Evolutionary conservation across 2,113 vertebrate species (phyloP).

Genomic region (Dendropsophus ebraccatus): DNA sequence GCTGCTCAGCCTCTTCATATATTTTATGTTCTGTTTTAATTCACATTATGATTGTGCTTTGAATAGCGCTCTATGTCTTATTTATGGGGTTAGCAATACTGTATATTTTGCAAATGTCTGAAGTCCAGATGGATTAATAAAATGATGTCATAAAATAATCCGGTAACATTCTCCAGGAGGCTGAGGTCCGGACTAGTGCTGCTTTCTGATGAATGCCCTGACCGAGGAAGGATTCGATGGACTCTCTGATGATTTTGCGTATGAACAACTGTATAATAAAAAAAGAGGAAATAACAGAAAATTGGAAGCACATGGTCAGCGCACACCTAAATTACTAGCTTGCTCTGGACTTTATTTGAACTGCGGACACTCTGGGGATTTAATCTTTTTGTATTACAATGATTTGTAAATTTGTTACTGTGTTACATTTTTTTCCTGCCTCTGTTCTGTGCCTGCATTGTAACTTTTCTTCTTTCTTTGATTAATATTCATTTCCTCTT

Average conservation of each 20-base stretch:
- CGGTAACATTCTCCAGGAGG: constrained; percentile 33
- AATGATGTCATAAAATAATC: constrained; percentile 22
- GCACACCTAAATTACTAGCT: constrained; percentile 14
- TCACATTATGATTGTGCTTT: constrained; percentile 25
- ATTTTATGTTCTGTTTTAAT: constrained; percentile 18
- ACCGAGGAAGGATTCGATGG: not conserved
- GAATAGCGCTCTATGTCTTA: not conserved
- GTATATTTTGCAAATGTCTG: constrained; percentile 30
- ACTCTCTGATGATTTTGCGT: not conserved
- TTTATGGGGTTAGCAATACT: not conserved
- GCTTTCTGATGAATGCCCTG: constrained; percentile 3
- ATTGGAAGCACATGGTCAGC: constrained; percentile 42
- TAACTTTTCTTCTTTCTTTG: not conserved
- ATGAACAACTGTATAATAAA: constrained; percentile 34
- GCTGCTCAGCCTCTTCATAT: not conserved
- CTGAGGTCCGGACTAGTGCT: not conserved
- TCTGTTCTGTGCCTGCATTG: not conserved
- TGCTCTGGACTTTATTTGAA: constrained; percentile 35
- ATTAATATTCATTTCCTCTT: not conserved
- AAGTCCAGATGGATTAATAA: constrained; percentile 50
- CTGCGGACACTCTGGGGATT: constrained; percentile 16
- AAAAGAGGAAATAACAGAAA: constrained; percentile 32
- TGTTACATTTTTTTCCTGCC: not conserved
- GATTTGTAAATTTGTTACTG: constrained; percentile 17
- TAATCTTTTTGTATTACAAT: constrained; percentile 5